A percentile compares a stretch with the other conserved stretches of the same genome.
These are phyloP conservation scores for Caenorhabditis macrosperma DNA, from an alignment of 2,888 invertebrate genomes.

Conservation along the genomic window DNA sequence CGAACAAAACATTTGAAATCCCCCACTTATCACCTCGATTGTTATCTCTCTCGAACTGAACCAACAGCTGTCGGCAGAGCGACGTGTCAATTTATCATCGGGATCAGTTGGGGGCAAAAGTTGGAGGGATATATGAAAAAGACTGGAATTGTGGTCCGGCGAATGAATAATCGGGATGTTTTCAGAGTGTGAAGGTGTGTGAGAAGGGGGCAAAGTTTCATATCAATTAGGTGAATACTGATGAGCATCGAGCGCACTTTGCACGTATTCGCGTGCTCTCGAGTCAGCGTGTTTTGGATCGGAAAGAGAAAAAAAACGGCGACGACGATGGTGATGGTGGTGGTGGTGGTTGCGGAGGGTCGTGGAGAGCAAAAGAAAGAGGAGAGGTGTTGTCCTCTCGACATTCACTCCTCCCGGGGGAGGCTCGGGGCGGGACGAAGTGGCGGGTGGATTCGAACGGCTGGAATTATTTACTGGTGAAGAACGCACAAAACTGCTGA, in stretches of 20 bases:
- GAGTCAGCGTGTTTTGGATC: conserved; percentile 40
- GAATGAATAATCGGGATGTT: conserved; percentile 27
- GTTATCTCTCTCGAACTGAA: conserved; percentile 1
- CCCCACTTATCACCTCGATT: background rate
- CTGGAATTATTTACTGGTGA: background rate
- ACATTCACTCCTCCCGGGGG: conserved; percentile 8
- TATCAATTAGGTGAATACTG: conserved; percentile 49
- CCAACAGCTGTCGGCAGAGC: conserved; percentile 14
- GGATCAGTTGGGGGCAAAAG: conserved; percentile 15
- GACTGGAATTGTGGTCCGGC: conserved; percentile 12
- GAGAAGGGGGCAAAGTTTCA: conserved; percentile 30
- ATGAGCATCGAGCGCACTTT: conserved; percentile 22
- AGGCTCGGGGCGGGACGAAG: conserved; percentile 5
- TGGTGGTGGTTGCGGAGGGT: conserved; percentile 28
- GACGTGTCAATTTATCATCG: conserved; percentile 28
- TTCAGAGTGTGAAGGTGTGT: conserved; percentile 12
- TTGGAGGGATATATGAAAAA: conserved; percentile 1
- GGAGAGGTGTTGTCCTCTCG: conserved; percentile 34
- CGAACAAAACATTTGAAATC: background rate
- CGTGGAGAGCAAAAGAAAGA: conserved; percentile 7
- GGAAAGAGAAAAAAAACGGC: background rate
- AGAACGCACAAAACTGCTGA: background rate
- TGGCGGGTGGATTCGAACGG: background rate
- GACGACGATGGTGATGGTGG: background rate
- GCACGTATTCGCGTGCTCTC: conserved; percentile 29